These are phyloP conservation scores for Pituophis catenifer DNA, from an alignment of 2,113 vertebrate species.

Conservation along the genomic window DNA sequence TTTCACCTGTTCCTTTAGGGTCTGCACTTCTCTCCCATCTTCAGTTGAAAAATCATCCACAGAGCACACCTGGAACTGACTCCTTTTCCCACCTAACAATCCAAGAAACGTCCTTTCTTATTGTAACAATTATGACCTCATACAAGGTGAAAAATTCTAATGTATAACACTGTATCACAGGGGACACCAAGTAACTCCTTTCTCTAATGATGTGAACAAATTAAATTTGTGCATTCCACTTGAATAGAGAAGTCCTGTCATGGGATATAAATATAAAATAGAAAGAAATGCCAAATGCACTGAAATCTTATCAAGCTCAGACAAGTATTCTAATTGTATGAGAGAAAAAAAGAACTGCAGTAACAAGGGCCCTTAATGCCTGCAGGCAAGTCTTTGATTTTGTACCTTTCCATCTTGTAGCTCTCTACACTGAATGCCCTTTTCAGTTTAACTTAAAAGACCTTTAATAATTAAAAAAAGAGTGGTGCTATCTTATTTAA, in stretches of 20 bases:
- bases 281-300: slow-evolving; percentile 47
- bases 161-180: slow-evolving; percentile 39
- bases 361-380: slow-evolving; percentile 56
- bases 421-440: slow-evolving; percentile 47
- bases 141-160: slow-evolving; percentile 45
- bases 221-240: slow-evolving; percentile 35
- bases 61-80: neutral
- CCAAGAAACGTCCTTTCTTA: slow-evolving; percentile 27
- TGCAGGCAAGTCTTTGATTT: slow-evolving; percentile 66
- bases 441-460: slow-evolving; percentile 55
- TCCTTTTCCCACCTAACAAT: slow-evolving; percentile 19
- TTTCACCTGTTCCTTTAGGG: slow-evolving; percentile 35
- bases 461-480: slow-evolving; percentile 59
- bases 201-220: slow-evolving; percentile 50
- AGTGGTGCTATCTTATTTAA: slow-evolving; percentile 44
- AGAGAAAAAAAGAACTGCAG: slow-evolving; percentile 47
- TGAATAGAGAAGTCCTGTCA: slow-evolving; percentile 51
- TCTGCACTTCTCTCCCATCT: neutral
- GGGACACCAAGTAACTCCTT: slow-evolving; percentile 44
- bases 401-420: slow-evolving; percentile 52
- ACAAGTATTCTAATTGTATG: slow-evolving; percentile 58
- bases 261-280: slow-evolving; percentile 58
- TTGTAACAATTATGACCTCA: slow-evolving; percentile 23
- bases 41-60: neutral
- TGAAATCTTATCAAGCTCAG: slow-evolving; percentile 54